Base-by-base conservation (phyloP, 2,113 vertebrate species). In the Heteronetta atricapilla region DNA sequence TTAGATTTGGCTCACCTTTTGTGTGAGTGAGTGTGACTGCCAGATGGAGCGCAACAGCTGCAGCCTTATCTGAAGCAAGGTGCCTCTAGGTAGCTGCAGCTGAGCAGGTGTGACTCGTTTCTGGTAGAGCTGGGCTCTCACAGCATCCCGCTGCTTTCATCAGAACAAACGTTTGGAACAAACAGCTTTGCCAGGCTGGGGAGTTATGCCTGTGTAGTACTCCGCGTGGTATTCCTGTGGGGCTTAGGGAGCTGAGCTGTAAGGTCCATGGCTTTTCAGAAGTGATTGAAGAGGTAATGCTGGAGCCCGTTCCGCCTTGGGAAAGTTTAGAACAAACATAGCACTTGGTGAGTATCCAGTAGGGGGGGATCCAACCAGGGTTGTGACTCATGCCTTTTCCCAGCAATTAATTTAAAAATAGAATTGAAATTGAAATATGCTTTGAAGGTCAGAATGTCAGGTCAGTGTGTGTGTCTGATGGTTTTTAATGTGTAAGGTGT, bases 301-400 rank as follows among this genome's bases (percentile, higher is more conserved):
- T 70, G 19, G 82, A 93, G 83, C 90, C 76, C 67, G 38, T 34
- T 83, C 34, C 3, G 18, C 31, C 83, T 68, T 79, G 73, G 86
- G 70, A 89, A 82, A 69, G 44, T 60, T 36, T 3, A 76, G 81
- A 72, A 64, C 42, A 78, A 93, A n/a, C 88, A 25, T 10, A 86
- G 95, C 81, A 56, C 86, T 89, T 96, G 95, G 91, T 92, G 93
- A 93, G 48, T 87, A 59, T 72, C 89, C 94, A 95, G 94, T 68
- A 44, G 66, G 88, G 91, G 91, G 88, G 77, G 81, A 83, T 92
- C 88, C 67, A 42, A 48, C 93, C 89, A 64, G 86, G 25, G 8
- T 1, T 92, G 62, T 95, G 93, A 97, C 84, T 97, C 96, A 92
- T 96, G 86, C 80, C 88, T 95, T 94, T 97, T 95, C 95, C 94